phyloP scores from a whole-genome alignment of 1,140 invertebrate species.

The Trichonephila clavata region DNA sequence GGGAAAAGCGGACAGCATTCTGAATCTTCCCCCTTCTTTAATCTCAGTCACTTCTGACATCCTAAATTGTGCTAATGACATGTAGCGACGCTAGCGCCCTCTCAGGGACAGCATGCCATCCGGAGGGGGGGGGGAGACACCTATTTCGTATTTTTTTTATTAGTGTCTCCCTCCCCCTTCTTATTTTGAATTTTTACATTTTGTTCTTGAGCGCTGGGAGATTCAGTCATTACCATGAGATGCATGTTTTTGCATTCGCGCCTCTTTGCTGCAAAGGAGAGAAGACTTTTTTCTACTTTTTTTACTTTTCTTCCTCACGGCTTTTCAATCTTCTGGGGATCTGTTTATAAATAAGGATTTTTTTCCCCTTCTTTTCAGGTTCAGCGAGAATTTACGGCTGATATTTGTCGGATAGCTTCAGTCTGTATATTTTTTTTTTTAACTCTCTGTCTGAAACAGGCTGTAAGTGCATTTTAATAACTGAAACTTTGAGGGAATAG shows the following conservation, averaged over 20 bases:
- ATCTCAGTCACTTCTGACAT: slow-evolving; percentile 73
- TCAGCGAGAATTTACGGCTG: neutral
- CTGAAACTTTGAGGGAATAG: neutral
- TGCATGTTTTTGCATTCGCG: slow-evolving; percentile 61
- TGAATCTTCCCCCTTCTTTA: slow-evolving; percentile 57
- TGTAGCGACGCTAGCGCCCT: slow-evolving; percentile 68
- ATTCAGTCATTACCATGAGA: slow-evolving; percentile 73
- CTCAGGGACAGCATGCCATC: slow-evolving; percentile 50
- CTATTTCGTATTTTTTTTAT: slow-evolving; percentile 52
- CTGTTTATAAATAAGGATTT: slow-evolving; percentile 61
- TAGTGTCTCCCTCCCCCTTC: neutral
- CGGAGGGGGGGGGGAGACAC: neutral
- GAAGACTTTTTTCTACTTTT: neutral
- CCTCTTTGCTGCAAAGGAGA: neutral
- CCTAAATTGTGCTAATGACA: slow-evolving; percentile 76
- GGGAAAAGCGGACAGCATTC: neutral
- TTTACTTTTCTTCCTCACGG: neutral
- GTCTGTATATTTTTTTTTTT: neutral
- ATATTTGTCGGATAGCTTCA: neutral
- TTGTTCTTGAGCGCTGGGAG: slow-evolving; percentile 61
- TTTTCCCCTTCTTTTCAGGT: neutral
- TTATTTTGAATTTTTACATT: slow-evolving; percentile 63
- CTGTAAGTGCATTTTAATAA: slow-evolving; percentile 1
- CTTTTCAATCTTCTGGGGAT: slow-evolving; percentile 57
- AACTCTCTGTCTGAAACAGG: neutral